Evolutionary conservation across 2,797 vertebrate genomes (phyloP), one percentile per base, ranked within the genome.

Genomic region (Chloroceryle amazona): DNA sequence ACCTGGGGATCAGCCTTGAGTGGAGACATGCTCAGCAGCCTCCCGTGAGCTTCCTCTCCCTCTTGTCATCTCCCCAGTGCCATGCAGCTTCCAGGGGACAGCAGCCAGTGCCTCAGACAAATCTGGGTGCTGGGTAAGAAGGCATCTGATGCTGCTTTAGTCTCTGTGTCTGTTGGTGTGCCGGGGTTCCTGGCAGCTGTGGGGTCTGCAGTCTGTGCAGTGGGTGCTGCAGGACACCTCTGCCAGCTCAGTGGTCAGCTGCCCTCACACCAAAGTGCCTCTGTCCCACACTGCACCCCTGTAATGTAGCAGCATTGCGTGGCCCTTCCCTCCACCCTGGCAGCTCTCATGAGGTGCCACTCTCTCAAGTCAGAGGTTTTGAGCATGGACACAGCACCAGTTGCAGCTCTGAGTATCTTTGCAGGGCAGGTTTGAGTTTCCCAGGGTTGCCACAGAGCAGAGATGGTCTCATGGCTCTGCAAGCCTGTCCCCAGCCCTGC

Each of bases 1-100:
- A 14, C 25, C 35, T 62, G 73, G n/a, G 35, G 10, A 19, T 16
- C 7, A 1, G 23, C 23, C 26, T 13, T 22, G 22, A 1, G 0
- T 9, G 22, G 20, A 35, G 67, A n/a, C 21, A 3, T 7, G 29
- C 42, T 86, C 76, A 28, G n/a, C 5, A 10, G 26, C 6, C 31
- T 72, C 35, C n/a, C 55, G 0, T 0, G 3, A 49, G 28, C 60
- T 28, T 72, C 46, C 72, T 12, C 29, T 65, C 20, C 33, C 33
- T 52, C 63, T 71, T 29, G 5, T 31, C 31, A 8, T 55, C 52
- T 51, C 37, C 41, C 21, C 42, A 35, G 29, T 41, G n/a, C 42
- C 44, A 12, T 39, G 21, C 74, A n/a, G 35, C 17, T 35, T 25
- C 49, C 33, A 49, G 39, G 51, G 55, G 11, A 49, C 44, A 41